Conservation (phyloP, 2,113 vertebrate genomes). For the Syrmaticus mikado region DNA sequence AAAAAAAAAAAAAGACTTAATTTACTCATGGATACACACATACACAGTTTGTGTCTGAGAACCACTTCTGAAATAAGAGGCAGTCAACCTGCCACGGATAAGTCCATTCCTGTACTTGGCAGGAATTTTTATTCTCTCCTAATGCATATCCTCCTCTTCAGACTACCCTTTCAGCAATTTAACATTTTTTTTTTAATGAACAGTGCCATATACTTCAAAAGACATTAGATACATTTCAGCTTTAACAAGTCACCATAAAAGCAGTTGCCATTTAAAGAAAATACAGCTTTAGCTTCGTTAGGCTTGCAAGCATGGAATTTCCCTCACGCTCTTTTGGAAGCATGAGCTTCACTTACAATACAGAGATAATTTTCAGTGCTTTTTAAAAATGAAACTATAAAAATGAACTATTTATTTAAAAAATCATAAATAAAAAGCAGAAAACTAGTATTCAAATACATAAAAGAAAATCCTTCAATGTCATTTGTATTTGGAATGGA, state of each 20-base stretch:
- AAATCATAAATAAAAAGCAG: background rate
- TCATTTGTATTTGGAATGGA: background rate
- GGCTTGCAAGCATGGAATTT: background rate
- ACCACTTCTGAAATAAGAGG: background rate
- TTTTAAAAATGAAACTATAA: background rate
- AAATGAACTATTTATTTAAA: background rate
- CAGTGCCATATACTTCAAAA: background rate
- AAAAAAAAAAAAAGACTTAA: background rate
- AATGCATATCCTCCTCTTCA: background rate
- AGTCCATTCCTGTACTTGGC: background rate
- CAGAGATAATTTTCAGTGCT: background rate
- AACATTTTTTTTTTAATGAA: background rate
- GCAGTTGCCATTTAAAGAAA: background rate
- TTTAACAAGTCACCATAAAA: background rate
- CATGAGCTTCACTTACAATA: background rate
- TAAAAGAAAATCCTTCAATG: background rate
- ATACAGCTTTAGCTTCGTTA: background rate
- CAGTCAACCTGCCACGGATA: background rate
- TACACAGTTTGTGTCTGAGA: background rate
- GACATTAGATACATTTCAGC: background rate
- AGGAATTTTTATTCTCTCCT: slow-evolving; percentile 3
- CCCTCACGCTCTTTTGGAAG: background rate
- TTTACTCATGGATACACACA: background rate
- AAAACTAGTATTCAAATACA: background rate
- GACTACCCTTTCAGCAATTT: background rate